Conservation (phyloP, 37 sponge, comb jelly and placozoan species). For the Oopsacas minuta region DNA sequence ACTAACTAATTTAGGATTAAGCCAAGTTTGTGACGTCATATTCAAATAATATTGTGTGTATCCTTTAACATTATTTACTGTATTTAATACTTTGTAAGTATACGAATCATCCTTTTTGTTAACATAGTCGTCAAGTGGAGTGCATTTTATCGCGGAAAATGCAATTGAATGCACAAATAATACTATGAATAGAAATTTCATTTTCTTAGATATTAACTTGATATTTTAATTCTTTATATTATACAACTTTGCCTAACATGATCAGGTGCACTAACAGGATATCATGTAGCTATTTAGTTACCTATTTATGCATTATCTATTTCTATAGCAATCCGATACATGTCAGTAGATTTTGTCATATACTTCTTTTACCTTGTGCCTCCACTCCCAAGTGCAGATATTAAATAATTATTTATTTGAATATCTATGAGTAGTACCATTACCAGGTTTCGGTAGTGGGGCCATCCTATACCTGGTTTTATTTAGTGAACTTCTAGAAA, state of each 20-base stretch:
- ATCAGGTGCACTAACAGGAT: neutral
- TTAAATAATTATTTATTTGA: too few relatives aligned
- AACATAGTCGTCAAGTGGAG: conserved; percentile 84
- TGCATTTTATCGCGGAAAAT: conserved; percentile 13
- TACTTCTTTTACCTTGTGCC: too few relatives aligned
- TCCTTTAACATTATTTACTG: conserved; percentile 34
- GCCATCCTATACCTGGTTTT: too few relatives aligned
- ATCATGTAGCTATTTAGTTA: neutral
- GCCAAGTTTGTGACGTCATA: conserved; percentile 87
- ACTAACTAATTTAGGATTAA: conserved; percentile 34
- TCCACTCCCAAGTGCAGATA: too few relatives aligned
- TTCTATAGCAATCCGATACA: too few relatives aligned
- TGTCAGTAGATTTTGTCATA: too few relatives aligned
- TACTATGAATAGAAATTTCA: neutral
- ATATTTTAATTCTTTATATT: neutral
- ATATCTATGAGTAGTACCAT: too few relatives aligned
- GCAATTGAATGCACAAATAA: too few relatives aligned
- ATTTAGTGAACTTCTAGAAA: too few relatives aligned
- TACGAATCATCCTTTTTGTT: conserved; percentile 57
- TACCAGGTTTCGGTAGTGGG: too few relatives aligned
- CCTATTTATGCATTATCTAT: too few relatives aligned
- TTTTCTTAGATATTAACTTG: neutral
- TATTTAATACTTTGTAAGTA: conserved; percentile 33
- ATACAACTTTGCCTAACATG: neutral
- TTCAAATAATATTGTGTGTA: conserved; percentile 65